These are phyloP conservation scores for Monoplex corrugatus DNA, from an alignment of 2,888 invertebrate species.

Conservation along the genomic window DNA sequence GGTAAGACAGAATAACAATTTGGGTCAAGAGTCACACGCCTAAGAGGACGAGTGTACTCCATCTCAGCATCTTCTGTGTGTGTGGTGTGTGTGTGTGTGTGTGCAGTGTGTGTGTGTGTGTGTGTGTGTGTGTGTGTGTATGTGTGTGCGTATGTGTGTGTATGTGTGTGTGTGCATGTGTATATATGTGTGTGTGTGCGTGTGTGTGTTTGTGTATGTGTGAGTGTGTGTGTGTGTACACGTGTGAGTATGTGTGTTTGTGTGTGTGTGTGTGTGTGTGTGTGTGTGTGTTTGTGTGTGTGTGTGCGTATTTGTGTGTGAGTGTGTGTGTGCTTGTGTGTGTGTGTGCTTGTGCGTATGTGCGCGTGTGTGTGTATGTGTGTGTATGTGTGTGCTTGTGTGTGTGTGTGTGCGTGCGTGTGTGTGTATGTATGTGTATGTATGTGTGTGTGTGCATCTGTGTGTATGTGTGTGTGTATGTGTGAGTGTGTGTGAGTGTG, in stretches of 20 bases:
- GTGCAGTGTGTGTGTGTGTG: no score
- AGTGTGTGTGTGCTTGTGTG: not conserved
- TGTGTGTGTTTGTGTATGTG: not conserved
- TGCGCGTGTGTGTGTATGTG: not conserved
- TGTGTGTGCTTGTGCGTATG: not conserved
- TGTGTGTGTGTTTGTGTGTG: not conserved
- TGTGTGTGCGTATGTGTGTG: no score
- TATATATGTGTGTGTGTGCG: not conserved
- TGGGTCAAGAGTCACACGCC: no score
- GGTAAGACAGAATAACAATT: no score
- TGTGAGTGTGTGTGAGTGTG: no score
- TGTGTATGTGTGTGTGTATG: no score
- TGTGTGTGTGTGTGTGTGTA: no score
- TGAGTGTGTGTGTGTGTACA: not conserved
- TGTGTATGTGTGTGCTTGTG: not conserved
- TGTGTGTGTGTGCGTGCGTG: not conserved
- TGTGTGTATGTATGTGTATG: constrained; percentile 18
- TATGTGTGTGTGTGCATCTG: no score
- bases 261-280: constrained; percentile 13
- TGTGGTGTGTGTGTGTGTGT: no score
- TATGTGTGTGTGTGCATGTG: no score
- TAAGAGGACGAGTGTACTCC: no score
- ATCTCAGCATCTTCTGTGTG: no score
- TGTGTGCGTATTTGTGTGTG: not conserved
- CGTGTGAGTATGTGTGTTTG: not conserved